Conservation (phyloP, 2,113 vertebrate species). For the Chloebia gouldiae region DNA sequence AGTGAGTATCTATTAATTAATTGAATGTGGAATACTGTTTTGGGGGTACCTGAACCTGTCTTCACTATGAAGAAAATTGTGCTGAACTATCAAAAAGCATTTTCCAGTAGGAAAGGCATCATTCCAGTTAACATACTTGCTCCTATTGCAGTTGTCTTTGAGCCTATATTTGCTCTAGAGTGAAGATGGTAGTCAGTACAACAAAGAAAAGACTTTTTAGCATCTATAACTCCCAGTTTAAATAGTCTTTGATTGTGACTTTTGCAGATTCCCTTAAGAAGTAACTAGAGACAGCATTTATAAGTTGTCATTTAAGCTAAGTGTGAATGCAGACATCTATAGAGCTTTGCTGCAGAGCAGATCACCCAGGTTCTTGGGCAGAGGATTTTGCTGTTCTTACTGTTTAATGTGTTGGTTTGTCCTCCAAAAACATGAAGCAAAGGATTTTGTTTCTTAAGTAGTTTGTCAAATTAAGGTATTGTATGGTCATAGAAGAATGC, state of each 20-base stretch:
- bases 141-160: not conserved
- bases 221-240: not conserved
- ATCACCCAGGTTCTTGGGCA: not conserved
- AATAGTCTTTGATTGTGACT: not conserved
- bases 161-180: not conserved
- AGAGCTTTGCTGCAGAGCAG: not conserved
- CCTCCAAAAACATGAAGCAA: not conserved
- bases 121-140: not conserved
- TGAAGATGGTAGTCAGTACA: not conserved
- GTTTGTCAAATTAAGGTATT: not conserved
- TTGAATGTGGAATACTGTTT: not conserved
- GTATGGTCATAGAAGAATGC: not conserved
- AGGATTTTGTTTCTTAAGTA: not conserved
- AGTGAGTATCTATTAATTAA: not conserved
- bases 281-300: not conserved
- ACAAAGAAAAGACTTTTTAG: not conserved
- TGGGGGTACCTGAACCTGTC: not conserved
- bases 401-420: not conserved
- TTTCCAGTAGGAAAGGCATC: not conserved
- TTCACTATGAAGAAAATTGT: not conserved
- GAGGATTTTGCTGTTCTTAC: not conserved
- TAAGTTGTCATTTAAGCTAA: not conserved
- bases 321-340: not conserved
- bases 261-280: not conserved
- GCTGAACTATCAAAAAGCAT: not conserved